Base-by-base conservation (phyloP, 2,113 vertebrate genomes). In the Salvelinus alpinus region DNA sequence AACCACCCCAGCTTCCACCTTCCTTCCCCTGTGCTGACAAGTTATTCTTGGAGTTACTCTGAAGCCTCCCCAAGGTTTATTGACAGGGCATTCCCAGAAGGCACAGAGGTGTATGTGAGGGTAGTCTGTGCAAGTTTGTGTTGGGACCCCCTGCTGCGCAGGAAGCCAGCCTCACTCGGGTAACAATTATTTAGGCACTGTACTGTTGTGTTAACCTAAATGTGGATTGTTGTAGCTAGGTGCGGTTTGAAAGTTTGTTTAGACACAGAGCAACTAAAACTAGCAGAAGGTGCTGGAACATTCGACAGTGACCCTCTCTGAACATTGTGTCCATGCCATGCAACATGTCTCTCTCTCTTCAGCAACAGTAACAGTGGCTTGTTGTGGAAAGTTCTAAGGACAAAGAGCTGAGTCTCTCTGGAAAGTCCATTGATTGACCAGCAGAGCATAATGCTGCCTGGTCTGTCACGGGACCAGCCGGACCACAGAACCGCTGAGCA, bases 321-420 rank as follows among this genome's bases (percentile, higher is more conserved):
- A 68, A 59, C 67, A 77, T 85, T 89, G 70, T 79, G 75, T 79
- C n/a, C 64, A 9, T 27, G 68, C 74, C 51, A 70, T 71, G 69
- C 64, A 74, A 77, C 72, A 64, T 84, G 38, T 44, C 38, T 62
- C 74, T 72, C 73, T 72, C 73, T 84, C 83, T 81, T 84, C 80
- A 76, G 76, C 38, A 75, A 78, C 80, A 85, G 80, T 72, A 70
- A 44, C 38, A 44, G 38, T 44, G 80, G 60, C 1, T 65, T 73
- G 22, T 70, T 22, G 64, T 85, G 88, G 88, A 90, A 85, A 71
- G 75, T 88, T 88, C 85, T 24, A 51, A 73, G 67, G 59, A 89
- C 86, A 90, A 91, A 80, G 84, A 71, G 67, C 67, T 31, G 12
- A 68, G 27, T 47, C 5, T 75, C 86, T 88, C 87, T 84, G 77